Percentiles rank a stretch among this genome's conserved stretches.
Evolutionary conservation across 2,888 invertebrate genomes (phyloP).

Genomic region (Pherbina coryleti): DNA sequence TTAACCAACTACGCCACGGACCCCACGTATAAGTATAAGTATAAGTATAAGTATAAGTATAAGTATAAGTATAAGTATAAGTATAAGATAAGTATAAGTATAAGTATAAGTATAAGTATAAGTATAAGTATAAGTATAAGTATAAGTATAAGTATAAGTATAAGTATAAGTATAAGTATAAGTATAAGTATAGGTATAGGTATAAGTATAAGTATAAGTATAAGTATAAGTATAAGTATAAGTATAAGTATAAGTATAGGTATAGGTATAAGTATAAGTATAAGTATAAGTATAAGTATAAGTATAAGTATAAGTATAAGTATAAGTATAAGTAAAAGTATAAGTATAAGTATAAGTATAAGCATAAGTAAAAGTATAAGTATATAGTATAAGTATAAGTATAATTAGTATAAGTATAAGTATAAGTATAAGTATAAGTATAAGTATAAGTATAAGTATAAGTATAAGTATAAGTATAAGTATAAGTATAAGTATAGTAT

Average conservation of each 20-base stretch:
- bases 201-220: not conserved
- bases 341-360: not conserved
- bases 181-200: not conserved
- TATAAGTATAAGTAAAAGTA: not conserved
- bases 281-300: not conserved
- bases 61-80: not conserved
- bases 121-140: too few relatives aligned
- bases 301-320: not conserved
- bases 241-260: not conserved
- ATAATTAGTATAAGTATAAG: not conserved
- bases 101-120: not conserved
- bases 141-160: too few relatives aligned
- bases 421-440: not conserved
- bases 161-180: too few relatives aligned
- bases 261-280: not conserved
- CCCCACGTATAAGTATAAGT: not conserved
- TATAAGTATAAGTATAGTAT: not conserved
- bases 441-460: not conserved
- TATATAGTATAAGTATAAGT: not conserved
- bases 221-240: not conserved
- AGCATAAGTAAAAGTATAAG: not conserved
- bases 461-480: not conserved
- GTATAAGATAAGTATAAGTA: not conserved
- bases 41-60: not conserved
- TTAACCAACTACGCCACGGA: too few relatives aligned